phyloP scores from a whole-genome alignment of 2,888 invertebrate genomes.

The Synergus umbraculus region DNA sequence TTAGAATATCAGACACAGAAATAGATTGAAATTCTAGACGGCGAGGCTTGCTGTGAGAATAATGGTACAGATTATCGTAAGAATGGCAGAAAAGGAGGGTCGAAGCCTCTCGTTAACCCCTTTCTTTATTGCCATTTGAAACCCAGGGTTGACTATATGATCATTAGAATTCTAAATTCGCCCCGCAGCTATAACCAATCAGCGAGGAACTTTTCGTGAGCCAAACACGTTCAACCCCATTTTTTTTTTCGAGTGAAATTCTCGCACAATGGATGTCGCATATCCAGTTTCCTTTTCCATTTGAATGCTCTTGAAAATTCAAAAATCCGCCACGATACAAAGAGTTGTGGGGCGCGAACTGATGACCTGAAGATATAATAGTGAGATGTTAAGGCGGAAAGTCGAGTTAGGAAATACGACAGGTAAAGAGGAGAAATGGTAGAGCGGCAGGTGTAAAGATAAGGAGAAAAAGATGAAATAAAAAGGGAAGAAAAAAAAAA shows the following conservation, averaged over 20 bases:
- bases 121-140: constrained; percentile 37
- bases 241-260: background rate
- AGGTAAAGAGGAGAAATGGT: constrained; percentile 27
- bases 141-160: constrained; percentile 17
- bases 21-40: constrained; percentile 29
- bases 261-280: background rate
- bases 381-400: background rate
- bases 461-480: constrained; percentile 42
- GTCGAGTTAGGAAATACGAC: constrained; percentile 21
- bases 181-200: constrained; percentile 11
- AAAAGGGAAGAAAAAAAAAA: constrained; percentile 25
- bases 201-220: background rate
- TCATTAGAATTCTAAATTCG: constrained; percentile 32
- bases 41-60: constrained; percentile 20
- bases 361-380: constrained; percentile 12
- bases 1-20: background rate
- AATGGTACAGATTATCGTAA: constrained; percentile 32
- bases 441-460: constrained; percentile 41
- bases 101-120: constrained; percentile 29
- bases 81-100: constrained; percentile 28
- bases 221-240: background rate
- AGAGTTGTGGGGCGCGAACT: background rate
- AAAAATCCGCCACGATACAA: background rate
- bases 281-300: background rate
- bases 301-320: background rate